Base-by-base conservation (phyloP, 2,113 vertebrate species). In the Pterocles burchelli region DNA sequence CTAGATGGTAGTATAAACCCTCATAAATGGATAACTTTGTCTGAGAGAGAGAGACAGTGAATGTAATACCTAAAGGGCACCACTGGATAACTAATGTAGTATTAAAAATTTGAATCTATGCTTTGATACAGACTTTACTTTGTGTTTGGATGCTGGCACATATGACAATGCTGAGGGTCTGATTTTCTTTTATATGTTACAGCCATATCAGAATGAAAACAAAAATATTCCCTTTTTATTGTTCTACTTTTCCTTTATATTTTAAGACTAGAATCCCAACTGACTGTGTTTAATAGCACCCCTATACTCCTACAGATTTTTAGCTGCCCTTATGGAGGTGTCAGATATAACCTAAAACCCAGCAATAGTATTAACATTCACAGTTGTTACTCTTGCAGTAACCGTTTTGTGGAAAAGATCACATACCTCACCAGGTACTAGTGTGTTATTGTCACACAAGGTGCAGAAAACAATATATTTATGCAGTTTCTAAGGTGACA, bases 1-100 rank as follows among this genome's bases (percentile, higher is more conserved):
- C 95, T 97, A 96, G 94, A 90, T 97, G 91, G 96, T 95, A 91
- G 87, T 93, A 95, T 90, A 90, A 94, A 96, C 41, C 75, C 75
- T 97, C 46, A 75, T 55, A 93, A 75, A 79, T n/a, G 18, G 19
- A 29, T 78, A 87, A 55, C 26, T 93, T 93, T 68, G 41, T 79
- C 29, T 20, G 8, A 48, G 67, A 63, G 19, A 63, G 19, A 80
- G 48, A 75, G 33, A 66, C 3, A 54, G 55, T 1, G 9, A 78
- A 76, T 54, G 26, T 43, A 36, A 62, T 68, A 25, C 7, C 22
- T 65, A 25, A 75, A 79, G 26, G 26, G 24, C 10, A 85, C 13
- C 43, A 46, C 22, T 63, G 33, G n/a, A 62, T 85, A 93, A 87
- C 94, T 83, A 85, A 72, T 9, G 14, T 9, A 29, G 5, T 1